A percentile compares a stretch with the other conserved stretches of the same genome.
Conservation (phyloP, 2,888 invertebrate species). For the Napeogenes sylphis region DNA sequence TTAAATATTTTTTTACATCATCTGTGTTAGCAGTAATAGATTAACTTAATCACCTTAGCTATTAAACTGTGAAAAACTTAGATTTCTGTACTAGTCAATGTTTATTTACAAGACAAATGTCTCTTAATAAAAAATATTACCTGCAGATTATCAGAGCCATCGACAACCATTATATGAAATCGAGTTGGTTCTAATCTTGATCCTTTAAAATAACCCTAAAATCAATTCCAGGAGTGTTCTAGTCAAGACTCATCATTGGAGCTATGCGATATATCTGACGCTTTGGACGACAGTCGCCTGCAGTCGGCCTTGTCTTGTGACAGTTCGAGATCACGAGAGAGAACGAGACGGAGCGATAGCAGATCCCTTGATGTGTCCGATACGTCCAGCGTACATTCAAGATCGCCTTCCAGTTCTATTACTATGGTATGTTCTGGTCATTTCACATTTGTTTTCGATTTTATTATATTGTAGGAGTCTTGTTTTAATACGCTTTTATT, state of each 20-base stretch:
- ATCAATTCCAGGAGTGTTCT: slow-evolving; percentile 68
- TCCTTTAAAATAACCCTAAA: no score
- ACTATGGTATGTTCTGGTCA: slow-evolving; percentile 52
- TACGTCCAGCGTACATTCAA: slow-evolving; percentile 65
- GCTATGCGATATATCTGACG: slow-evolving; percentile 66
- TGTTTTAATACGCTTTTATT: no score
- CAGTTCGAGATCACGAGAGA: slow-evolving; percentile 61
- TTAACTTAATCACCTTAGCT: no score
- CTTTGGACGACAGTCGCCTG: slow-evolving; percentile 65
- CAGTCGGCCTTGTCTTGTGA: slow-evolving; percentile 72
- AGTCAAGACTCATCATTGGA: slow-evolving; percentile 75
- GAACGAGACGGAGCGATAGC: slow-evolving; percentile 68
- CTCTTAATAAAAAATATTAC: background rate
- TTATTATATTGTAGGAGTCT: no score
- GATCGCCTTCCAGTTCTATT: slow-evolving; percentile 69
- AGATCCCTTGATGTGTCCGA: slow-evolving; percentile 71
- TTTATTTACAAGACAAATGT: background rate
- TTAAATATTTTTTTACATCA: no score
- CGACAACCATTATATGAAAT: no score
- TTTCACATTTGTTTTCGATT: no score
- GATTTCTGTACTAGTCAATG: no score
- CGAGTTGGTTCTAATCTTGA: no score
- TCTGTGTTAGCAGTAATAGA: no score
- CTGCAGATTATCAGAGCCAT: no score
- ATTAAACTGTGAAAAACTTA: no score